These are phyloP conservation scores for Drosophila mojavensis DNA, from an alignment of 1,140 invertebrate genomes.

Conservation along the genomic window DNA sequence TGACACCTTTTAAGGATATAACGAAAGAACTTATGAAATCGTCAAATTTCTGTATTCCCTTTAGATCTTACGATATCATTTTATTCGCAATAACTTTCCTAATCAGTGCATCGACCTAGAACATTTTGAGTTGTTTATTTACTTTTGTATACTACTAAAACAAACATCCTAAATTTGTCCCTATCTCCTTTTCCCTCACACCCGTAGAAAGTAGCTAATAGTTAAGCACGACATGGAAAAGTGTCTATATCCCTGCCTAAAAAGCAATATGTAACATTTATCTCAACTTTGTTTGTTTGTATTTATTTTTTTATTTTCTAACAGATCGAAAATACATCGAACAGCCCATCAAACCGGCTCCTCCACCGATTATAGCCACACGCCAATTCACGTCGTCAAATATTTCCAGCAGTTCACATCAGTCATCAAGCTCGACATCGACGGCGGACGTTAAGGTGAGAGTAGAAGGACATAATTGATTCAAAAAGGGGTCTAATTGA, in stretches of 20 bases:
- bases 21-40: no score
- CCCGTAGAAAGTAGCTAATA: no score
- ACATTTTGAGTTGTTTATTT: no score
- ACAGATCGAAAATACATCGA: constrained; percentile 92
- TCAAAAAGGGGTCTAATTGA: background rate
- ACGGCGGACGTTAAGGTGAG: constrained; percentile 22
- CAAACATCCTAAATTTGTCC: no score
- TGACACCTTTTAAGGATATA: no score
- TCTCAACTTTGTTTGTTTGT: constrained; percentile 7
- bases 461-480: background rate
- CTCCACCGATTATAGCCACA: constrained; percentile 88
- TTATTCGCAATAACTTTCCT: no score
- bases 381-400: constrained; percentile 75
- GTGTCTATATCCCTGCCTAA: background rate
- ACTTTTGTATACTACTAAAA: no score
- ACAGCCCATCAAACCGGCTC: constrained; percentile 90
- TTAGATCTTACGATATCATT: no score
- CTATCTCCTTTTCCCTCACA: no score
- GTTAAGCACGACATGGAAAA: no score
- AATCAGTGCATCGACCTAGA: no score
- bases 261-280: background rate
- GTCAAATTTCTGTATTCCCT: no score
- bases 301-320: background rate
- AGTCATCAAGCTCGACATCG: constrained; percentile 29
- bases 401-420: constrained; percentile 19